Conservation (phyloP, 1,140 invertebrate genomes). For the Lethocerus indicus region DNA sequence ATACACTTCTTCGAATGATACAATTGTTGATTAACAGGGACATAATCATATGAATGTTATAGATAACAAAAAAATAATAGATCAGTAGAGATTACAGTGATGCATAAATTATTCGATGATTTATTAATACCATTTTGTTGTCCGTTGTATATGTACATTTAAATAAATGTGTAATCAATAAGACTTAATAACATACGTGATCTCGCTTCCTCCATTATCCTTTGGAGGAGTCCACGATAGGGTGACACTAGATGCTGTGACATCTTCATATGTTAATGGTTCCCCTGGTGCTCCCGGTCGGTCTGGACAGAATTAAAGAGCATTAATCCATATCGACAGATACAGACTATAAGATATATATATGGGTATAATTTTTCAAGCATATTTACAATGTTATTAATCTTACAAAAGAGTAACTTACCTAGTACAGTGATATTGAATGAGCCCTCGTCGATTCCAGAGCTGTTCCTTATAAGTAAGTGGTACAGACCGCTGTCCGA, state of each 20-base stretch:
- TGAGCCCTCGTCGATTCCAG: conserved; percentile 75
- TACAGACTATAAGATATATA: too few relatives aligned
- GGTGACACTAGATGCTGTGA: conserved; percentile 84
- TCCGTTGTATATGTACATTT: neutral
- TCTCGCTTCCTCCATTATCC: conserved; percentile 86
- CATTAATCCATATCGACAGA: neutral
- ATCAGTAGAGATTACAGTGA: too few relatives aligned
- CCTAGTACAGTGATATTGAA: conserved; percentile 75
- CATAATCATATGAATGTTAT: too few relatives aligned
- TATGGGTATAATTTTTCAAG: too few relatives aligned
- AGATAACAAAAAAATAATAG: too few relatives aligned
- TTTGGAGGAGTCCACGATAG: conserved; percentile 88
- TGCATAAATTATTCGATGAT: too few relatives aligned
- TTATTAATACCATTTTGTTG: too few relatives aligned
- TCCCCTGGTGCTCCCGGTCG: conserved; percentile 69
- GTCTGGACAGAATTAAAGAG: conserved; percentile 32
- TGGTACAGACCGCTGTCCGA: conserved; percentile 71
- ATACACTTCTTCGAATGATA: too few relatives aligned
- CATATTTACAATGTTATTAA: too few relatives aligned
- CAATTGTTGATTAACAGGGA: too few relatives aligned
- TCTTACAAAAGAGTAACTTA: conserved; percentile 21
- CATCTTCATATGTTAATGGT: conserved; percentile 84
- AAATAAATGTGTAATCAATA: neutral
- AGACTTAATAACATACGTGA: conserved; percentile 42
- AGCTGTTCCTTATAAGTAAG: conserved; percentile 66